These are phyloP conservation scores for Anthoscopus minutus DNA, from an alignment of 2,113 vertebrate species.

Conservation along the genomic window DNA sequence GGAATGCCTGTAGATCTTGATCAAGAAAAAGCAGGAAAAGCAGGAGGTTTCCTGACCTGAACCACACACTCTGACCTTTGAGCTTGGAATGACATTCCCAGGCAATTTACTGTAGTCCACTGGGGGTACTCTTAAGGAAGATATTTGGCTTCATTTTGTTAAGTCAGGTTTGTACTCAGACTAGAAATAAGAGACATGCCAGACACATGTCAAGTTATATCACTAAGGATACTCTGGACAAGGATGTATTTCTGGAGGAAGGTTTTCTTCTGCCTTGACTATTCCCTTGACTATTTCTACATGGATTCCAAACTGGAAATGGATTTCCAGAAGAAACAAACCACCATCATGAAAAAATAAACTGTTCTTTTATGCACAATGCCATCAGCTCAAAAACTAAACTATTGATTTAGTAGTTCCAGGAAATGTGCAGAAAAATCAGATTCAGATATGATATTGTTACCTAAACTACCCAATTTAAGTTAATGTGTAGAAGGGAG, in stretches of 20 bases:
- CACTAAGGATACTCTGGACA: neutral
- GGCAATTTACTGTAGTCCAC: neutral
- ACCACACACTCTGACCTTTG: conserved; percentile 23
- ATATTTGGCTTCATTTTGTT: neutral
- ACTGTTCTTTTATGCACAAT: neutral
- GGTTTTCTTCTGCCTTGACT: neutral
- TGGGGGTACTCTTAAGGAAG: neutral
- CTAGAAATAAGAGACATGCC: neutral
- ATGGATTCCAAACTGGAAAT: neutral
- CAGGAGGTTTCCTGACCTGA: conserved; percentile 11
- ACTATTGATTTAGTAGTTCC: neutral
- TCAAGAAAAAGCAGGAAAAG: neutral
- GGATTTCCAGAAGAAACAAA: conserved; percentile 25
- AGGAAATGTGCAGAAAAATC: neutral
- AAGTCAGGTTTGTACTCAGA: neutral
- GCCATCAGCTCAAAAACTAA: neutral
- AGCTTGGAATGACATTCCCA: conserved; percentile 12
- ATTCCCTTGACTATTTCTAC: neutral
- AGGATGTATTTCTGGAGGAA: neutral
- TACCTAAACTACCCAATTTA: neutral
- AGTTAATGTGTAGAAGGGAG: neutral
- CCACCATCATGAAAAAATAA: neutral
- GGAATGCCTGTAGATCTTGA: neutral
- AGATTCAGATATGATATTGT: neutral
- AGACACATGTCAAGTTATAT: neutral